These are phyloP conservation scores for Pangasius larnaudii DNA, from an alignment of 2,797 vertebrate species.

Conservation along the genomic window DNA sequence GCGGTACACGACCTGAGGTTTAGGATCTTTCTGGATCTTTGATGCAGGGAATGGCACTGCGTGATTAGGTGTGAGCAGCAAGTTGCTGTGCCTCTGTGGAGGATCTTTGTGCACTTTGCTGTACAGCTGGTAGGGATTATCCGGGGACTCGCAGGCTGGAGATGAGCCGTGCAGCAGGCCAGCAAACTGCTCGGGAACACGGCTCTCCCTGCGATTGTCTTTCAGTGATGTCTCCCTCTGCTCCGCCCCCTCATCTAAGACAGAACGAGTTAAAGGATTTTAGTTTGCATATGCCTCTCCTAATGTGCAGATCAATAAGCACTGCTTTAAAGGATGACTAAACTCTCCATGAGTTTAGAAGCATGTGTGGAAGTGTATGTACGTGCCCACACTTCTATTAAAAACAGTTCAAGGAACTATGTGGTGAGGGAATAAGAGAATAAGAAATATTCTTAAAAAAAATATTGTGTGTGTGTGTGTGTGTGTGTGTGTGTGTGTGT, in stretches of 20 bases:
- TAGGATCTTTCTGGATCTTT: conserved; percentile 72
- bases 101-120: conserved; percentile 73
- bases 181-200: conserved; percentile 88
- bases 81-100: conserved; percentile 68
- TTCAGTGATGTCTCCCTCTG: conserved; percentile 68
- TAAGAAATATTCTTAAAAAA: too few relatives aligned
- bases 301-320: not conserved
- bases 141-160: conserved; percentile 90
- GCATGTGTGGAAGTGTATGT: not conserved
- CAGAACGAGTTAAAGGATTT: not conserved
- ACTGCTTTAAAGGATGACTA: not conserved
- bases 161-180: conserved; percentile 95
- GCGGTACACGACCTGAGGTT: conserved; percentile 90
- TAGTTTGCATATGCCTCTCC: not conserved
- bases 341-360: not conserved
- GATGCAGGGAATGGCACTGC: conserved; percentile 69
- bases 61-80: conserved; percentile 71
- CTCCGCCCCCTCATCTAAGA: conserved; percentile 70
- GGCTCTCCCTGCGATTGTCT: conserved; percentile 83
- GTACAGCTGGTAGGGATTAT: conserved; percentile 91
- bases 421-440: too few relatives aligned
- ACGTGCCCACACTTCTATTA: not conserved
- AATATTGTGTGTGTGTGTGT: not conserved
- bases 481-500: not conserved
- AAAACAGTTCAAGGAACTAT: not conserved